Conservation (phyloP, 1,140 invertebrate genomes). For the Apocrypta bakeri region DNA sequence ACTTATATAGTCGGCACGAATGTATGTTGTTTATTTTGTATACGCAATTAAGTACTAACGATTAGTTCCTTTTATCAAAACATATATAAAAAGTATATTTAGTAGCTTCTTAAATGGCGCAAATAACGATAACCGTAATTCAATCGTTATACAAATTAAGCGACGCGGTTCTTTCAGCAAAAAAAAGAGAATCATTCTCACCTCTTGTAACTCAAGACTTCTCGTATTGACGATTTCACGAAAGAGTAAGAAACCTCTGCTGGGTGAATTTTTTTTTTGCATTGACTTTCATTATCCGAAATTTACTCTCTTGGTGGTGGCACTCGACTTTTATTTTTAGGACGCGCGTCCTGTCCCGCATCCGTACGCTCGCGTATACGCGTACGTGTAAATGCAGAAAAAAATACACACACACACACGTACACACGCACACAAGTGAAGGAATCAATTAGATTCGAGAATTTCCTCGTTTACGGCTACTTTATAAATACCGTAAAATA, state of each 20-base stretch:
- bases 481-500: constrained; percentile 52
- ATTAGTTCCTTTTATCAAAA: neutral
- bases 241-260: too few relatives aligned
- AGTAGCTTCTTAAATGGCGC: neutral
- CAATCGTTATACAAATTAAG: constrained; percentile 18
- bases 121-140: constrained; percentile 12
- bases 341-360: neutral
- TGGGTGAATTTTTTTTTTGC: constrained; percentile 9
- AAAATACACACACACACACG: too few relatives aligned
- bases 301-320: neutral
- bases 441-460: constrained; percentile 45
- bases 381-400: too few relatives aligned
- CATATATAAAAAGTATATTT: neutral
- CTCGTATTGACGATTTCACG: neutral
- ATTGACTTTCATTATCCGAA: constrained; percentile 28
- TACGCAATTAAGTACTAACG: neutral
- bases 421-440: too few relatives aligned
- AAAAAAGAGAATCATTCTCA: neutral
- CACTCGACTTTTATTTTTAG: neutral
- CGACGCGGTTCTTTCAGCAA: neutral
- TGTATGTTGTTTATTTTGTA: too few relatives aligned
- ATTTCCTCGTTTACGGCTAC: constrained; percentile 47
- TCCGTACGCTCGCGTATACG: too few relatives aligned
- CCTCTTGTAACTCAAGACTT: neutral
- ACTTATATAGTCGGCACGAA: too few relatives aligned